A percentile compares a stretch with the other conserved stretches of the same genome.
phyloP scores from a whole-genome alignment of 2,888 invertebrate genomes.

The Dicranocentrus wangi region DNA sequence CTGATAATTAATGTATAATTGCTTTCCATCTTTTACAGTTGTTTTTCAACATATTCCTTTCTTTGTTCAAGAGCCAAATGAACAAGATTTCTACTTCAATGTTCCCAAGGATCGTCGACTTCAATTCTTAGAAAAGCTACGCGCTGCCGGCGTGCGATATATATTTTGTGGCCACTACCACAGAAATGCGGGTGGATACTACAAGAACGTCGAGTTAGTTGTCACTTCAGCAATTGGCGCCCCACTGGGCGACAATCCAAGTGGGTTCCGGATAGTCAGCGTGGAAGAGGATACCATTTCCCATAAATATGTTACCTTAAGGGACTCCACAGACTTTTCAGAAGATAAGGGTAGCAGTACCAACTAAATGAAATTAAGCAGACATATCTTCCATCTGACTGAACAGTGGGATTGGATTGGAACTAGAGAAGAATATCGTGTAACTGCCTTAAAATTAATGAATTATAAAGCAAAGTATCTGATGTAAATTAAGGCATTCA shows the following conservation, averaged over 20 bases:
- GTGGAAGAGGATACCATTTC: constrained; percentile 74
- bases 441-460: too few species aligned
- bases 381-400: too few species aligned
- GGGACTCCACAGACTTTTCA: constrained; percentile 21
- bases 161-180: constrained; percentile 77
- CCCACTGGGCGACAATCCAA: constrained; percentile 75
- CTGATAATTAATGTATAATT: too few species aligned
- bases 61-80: constrained; percentile 75
- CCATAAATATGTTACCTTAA: constrained; percentile 74
- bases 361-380: too few species aligned
- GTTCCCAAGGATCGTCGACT: constrained; percentile 74
- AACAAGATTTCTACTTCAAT: constrained; percentile 75
- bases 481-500: too few species aligned
- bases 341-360: too few species aligned
- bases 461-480: too few species aligned
- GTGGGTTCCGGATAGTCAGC: constrained; percentile 76
- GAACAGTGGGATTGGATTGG: too few species aligned
- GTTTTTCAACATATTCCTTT: constrained; percentile 77
- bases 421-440: too few species aligned
- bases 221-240: constrained; percentile 77
- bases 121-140: constrained; percentile 75
- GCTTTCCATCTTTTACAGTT: too few species aligned
- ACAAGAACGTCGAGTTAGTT: constrained; percentile 71
- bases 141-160: constrained; percentile 75
- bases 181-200: constrained; percentile 76